phyloP scores from a whole-genome alignment of 1,140 invertebrate genomes.

The Habropoda laboriosa region DNA sequence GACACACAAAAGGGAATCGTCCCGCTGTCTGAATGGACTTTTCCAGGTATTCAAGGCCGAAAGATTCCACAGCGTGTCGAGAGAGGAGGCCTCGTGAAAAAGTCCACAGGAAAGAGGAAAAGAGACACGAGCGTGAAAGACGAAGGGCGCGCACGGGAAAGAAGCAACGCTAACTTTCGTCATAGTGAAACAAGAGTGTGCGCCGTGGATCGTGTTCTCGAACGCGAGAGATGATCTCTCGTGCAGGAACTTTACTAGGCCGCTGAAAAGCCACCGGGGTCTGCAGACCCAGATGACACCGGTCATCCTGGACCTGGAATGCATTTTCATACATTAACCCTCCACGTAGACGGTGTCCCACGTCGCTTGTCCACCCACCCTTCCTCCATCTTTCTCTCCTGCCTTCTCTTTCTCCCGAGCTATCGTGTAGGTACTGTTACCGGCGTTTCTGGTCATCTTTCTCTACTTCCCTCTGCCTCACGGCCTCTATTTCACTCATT shows the following conservation, averaged over 20 bases:
- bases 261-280: slow-evolving; percentile 41
- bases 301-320: slow-evolving; percentile 60
- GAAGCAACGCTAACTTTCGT: background rate
- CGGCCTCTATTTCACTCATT: background rate
- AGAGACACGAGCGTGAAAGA: background rate
- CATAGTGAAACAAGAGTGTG: background rate
- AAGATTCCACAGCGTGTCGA: slow-evolving; percentile 15
- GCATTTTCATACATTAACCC: slow-evolving; percentile 72
- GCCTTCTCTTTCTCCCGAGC: background rate
- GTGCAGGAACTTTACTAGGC: slow-evolving; percentile 67
- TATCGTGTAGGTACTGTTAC: too few species aligned
- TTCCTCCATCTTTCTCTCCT: too few species aligned
- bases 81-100: background rate
- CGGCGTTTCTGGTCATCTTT: background rate
- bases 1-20: slow-evolving; percentile 34
- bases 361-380: background rate
- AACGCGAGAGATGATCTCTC: slow-evolving; percentile 67
- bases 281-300: slow-evolving; percentile 65
- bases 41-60: slow-evolving; percentile 36
- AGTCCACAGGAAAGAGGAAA: background rate
- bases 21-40: slow-evolving; percentile 44
- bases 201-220: slow-evolving; percentile 41
- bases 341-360: background rate
- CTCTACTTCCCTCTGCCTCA: too few species aligned
- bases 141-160: background rate